phyloP scores from a whole-genome alignment of 2,888 invertebrate species.

The Strigamia transsilvanica region DNA sequence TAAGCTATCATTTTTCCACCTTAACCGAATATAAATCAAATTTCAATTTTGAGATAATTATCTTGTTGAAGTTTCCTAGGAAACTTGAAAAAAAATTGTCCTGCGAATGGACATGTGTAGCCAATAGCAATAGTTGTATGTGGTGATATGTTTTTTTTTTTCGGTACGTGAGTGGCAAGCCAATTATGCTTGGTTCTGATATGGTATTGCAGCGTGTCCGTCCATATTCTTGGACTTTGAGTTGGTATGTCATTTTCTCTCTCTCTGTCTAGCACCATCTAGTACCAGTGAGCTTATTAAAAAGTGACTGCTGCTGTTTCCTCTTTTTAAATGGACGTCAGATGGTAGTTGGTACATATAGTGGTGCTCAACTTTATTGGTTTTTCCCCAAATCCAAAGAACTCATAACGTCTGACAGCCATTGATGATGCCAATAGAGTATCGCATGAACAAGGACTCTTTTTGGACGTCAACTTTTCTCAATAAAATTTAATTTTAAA shows the following conservation, averaged over 20 bases:
- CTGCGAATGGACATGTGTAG: conserved; percentile 26
- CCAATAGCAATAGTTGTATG: conserved; percentile 41
- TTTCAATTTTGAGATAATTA: conserved; percentile 47
- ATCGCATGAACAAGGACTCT: conserved; percentile 36
- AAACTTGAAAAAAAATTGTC: conserved; percentile 9
- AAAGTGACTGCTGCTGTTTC: conserved; percentile 46
- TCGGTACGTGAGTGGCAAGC: conserved; percentile 14
- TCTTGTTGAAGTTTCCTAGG: neutral
- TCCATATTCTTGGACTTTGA: conserved; percentile 24
- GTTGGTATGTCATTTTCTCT: conserved; percentile 23
- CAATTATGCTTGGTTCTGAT: conserved; percentile 24
- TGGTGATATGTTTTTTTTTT: conserved; percentile 25
- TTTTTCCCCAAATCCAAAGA: conserved; percentile 37
- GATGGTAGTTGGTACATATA: conserved; percentile 13
- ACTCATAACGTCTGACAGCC: conserved; percentile 39
- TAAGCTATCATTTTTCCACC: conserved; percentile 31
- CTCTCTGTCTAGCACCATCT: neutral
- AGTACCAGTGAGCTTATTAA: conserved; percentile 22
- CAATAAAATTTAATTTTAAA: conserved; percentile 32
- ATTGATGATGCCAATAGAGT: conserved; percentile 32
- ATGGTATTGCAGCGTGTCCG: conserved; percentile 31
- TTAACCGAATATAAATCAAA: conserved; percentile 19
- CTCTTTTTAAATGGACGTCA: conserved; percentile 49
- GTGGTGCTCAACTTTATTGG: conserved; percentile 39
- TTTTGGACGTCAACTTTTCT: conserved; percentile 34